These are phyloP conservation scores for Coreoperca whiteheadi DNA, from an alignment of 2,113 vertebrate genomes.

Conservation along the genomic window DNA sequence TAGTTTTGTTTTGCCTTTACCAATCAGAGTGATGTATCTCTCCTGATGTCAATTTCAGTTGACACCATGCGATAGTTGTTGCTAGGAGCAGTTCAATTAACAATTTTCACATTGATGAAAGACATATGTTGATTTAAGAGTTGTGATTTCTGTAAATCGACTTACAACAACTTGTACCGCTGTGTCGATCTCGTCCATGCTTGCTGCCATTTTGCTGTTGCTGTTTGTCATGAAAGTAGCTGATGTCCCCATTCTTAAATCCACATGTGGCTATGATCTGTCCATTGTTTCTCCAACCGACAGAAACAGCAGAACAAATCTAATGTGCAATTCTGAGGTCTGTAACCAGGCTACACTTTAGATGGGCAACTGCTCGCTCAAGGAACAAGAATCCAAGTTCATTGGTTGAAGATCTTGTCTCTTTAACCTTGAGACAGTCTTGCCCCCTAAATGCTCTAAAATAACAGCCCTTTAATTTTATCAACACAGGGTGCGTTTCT, in stretches of 20 bases:
- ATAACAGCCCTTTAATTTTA: not conserved
- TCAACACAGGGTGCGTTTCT: constrained; percentile 13
- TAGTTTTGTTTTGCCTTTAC: too few species aligned
- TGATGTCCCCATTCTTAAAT: not conserved
- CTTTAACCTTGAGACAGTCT: not conserved
- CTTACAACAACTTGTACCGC: too few species aligned
- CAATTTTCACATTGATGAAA: too few species aligned
- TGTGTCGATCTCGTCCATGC: too few species aligned
- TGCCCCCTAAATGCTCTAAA: not conserved
- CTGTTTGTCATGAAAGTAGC: not conserved
- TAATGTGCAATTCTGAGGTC: not conserved
- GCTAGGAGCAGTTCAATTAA: too few species aligned
- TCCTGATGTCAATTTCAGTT: too few species aligned
- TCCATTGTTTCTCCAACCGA: not conserved
- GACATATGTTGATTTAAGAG: too few species aligned
- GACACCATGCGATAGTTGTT: too few species aligned
- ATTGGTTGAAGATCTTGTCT: not conserved
- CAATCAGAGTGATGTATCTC: too few species aligned
- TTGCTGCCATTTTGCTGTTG: not conserved
- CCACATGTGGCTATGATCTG: not conserved
- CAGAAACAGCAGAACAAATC: not conserved
- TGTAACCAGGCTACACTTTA: not conserved
- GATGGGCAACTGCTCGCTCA: not conserved
- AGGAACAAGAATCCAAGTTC: not conserved
- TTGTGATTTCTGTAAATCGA: too few species aligned